Conservation (phyloP, 2,888 invertebrate species). For the Tetranychus piercei region DNA sequence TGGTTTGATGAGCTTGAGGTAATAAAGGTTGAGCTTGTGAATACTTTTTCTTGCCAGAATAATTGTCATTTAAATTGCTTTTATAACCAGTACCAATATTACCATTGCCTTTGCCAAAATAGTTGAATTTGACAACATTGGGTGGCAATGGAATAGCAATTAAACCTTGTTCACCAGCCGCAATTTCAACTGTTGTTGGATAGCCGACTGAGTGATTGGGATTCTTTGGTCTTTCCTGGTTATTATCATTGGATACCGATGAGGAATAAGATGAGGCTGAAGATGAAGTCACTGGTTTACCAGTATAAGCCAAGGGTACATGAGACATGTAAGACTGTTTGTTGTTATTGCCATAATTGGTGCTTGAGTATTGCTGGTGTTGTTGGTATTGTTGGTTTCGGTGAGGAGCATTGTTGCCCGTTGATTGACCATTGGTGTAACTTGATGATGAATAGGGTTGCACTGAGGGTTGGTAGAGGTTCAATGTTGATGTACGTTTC, state of each 20-base stretch:
- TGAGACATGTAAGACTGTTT: background rate
- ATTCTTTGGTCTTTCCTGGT: background rate
- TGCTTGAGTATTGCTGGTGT: background rate
- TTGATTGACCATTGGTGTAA: background rate
- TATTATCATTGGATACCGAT: background rate
- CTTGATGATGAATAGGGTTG: background rate
- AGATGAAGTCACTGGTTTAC: background rate
- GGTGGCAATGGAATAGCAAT: conserved; percentile 5
- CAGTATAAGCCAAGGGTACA: background rate
- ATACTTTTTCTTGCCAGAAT: too few relatives aligned
- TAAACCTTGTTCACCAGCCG: background rate
- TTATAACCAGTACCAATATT: too few relatives aligned
- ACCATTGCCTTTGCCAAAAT: background rate
- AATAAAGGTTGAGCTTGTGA: too few relatives aligned
- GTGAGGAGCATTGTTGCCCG: background rate
- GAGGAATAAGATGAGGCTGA: background rate
- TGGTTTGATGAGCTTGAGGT: too few relatives aligned
- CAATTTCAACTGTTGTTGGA: background rate
- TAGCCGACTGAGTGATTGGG: background rate
- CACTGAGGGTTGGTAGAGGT: background rate
- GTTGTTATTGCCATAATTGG: background rate
- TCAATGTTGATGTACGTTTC: background rate
- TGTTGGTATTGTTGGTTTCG: background rate
- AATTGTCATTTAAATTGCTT: too few relatives aligned
- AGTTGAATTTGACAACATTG: conserved; percentile 7